Conservation (phyloP, 2,888 invertebrate genomes). For the Sialis lutaria region DNA sequence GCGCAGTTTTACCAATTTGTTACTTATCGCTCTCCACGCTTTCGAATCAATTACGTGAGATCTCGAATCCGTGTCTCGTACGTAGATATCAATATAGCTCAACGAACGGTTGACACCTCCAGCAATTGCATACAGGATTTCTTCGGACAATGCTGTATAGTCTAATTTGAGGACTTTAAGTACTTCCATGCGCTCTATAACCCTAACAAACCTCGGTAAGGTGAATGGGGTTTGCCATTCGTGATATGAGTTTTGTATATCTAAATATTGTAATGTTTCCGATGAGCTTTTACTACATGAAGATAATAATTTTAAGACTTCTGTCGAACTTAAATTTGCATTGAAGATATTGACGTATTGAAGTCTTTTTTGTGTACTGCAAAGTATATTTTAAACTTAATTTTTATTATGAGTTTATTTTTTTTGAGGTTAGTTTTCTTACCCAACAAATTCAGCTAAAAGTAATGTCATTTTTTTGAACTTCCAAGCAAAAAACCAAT, state of each 20-base stretch:
- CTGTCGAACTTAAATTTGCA: slow-evolving; percentile 25
- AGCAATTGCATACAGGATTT: slow-evolving; percentile 24
- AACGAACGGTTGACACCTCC: slow-evolving; percentile 21
- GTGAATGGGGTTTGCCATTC: slow-evolving; percentile 22
- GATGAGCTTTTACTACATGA: slow-evolving; percentile 21
- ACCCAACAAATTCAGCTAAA: slow-evolving; percentile 19
- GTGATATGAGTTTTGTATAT: slow-evolving; percentile 26
- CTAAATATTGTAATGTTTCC: slow-evolving; percentile 21
- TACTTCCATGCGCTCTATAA: slow-evolving; percentile 22
- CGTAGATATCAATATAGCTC: slow-evolving; percentile 22
- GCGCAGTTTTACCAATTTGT: slow-evolving; percentile 23
- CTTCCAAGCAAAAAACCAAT: slow-evolving; percentile 28
- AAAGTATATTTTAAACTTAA: too few relatives aligned
- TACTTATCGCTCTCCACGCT: slow-evolving; percentile 24
- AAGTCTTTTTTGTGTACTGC: slow-evolving; percentile 25
- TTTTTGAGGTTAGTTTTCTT: slow-evolving; percentile 8
- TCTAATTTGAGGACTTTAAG: slow-evolving; percentile 25
- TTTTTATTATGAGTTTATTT: neutral
- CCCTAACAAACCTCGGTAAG: slow-evolving; percentile 14
- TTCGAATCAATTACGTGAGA: slow-evolving; percentile 23
- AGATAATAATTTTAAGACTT: slow-evolving; percentile 25
- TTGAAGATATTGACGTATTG: slow-evolving; percentile 25
- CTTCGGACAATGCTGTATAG: slow-evolving; percentile 27
- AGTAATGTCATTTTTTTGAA: slow-evolving; percentile 22
- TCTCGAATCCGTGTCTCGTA: slow-evolving; percentile 25